These are phyloP conservation scores for Agrotis exclamationis DNA, from an alignment of 2,888 invertebrate genomes.

Conservation along the genomic window DNA sequence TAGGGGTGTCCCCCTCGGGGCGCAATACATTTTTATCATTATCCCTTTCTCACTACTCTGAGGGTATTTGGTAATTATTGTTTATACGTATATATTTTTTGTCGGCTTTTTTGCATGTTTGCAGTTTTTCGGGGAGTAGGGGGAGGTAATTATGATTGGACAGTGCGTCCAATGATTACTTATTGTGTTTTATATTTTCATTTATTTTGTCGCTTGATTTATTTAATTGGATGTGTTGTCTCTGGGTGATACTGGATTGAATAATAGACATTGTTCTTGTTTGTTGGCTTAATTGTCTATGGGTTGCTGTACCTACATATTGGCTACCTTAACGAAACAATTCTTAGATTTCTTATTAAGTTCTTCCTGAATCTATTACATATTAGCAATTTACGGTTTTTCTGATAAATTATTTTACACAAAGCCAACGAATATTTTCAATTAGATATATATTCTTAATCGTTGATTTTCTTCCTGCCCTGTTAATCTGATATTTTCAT, in stretches of 20 bases:
- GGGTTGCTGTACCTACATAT: too few species aligned
- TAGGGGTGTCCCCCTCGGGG: slow-evolving; percentile 74
- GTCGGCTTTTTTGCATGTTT: slow-evolving; percentile 62
- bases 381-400: too few species aligned
- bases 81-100: slow-evolving; percentile 77
- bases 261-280: background rate
- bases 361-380: too few species aligned
- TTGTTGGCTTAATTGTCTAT: background rate
- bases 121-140: slow-evolving; percentile 60
- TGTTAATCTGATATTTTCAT: background rate
- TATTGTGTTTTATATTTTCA: slow-evolving; percentile 52
- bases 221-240: slow-evolving; percentile 36
- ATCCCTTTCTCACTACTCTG: slow-evolving; percentile 88
- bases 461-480: background rate
- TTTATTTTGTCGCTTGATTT: slow-evolving; percentile 50
- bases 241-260: background rate
- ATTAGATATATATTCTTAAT: background rate
- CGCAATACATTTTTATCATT: slow-evolving; percentile 89
- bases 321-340: background rate
- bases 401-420: background rate
- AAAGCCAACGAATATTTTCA: too few species aligned
- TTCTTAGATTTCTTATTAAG: too few species aligned
- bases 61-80: slow-evolving; percentile 86
- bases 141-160: slow-evolving; percentile 61
- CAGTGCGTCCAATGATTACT: slow-evolving; percentile 59